These are phyloP conservation scores for Deroptyus accipitrinus DNA, from an alignment of 2,113 vertebrate genomes.

Conservation along the genomic window DNA sequence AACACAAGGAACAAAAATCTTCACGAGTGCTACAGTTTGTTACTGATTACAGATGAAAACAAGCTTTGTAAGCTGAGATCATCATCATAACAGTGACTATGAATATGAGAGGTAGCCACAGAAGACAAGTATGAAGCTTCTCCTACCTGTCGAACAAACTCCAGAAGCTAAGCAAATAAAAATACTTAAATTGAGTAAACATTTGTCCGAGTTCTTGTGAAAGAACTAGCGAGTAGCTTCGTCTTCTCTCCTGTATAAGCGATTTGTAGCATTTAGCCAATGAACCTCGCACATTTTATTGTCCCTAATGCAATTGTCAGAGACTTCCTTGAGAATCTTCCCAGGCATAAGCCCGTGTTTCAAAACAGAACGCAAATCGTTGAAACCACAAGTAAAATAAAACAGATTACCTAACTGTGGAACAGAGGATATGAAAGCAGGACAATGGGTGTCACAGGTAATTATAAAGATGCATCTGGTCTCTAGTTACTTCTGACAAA, in stretches of 20 bases:
- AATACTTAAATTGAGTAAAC: neutral
- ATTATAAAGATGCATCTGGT: slow-evolving; percentile 82
- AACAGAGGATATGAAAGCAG: slow-evolving; percentile 63
- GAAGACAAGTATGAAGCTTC: neutral
- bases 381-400: slow-evolving; percentile 6
- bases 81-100: neutral
- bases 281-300: neutral
- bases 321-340: neutral
- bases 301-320: neutral
- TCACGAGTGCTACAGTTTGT: rapidly evolving
- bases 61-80: neutral
- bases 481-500: slow-evolving; percentile 79
- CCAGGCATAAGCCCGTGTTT: neutral
- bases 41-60: neutral
- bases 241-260: neutral
- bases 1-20: neutral
- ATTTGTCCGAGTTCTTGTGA: neutral
- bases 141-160: neutral
- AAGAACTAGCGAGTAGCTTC: neutral
- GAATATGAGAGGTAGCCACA: neutral
- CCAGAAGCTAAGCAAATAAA: neutral
- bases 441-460: slow-evolving; percentile 71
- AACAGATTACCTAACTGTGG: slow-evolving; percentile 46
- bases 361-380: slow-evolving; percentile 38
- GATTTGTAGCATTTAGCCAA: neutral